Conservation (phyloP, 1,140 invertebrate genomes). For the Oreohelix idahoensis region DNA sequence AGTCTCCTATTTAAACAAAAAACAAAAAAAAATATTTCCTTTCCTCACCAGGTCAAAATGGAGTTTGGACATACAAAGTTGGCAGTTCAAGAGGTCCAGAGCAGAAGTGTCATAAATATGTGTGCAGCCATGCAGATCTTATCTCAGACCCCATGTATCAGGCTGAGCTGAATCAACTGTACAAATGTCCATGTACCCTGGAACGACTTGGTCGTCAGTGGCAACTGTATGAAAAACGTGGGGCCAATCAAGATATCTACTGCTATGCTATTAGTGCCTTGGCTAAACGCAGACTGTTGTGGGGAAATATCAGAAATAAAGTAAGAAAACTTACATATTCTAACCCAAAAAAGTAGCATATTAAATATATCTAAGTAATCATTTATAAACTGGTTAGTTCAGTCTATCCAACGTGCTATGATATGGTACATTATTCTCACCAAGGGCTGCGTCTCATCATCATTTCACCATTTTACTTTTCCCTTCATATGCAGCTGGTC, state of each 20-base stretch:
- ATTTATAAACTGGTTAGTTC: too few species aligned
- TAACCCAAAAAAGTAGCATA: too few species aligned
- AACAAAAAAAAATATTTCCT: too few species aligned
- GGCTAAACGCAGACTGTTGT: conserved; percentile 11
- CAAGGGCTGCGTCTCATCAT: too few species aligned
- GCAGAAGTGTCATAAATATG: conserved; percentile 15
- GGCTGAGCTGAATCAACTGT: background rate
- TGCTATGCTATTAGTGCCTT: conserved; percentile 17
- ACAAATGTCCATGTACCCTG: conserved; percentile 17
- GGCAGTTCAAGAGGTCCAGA: background rate
- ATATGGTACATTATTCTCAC: too few species aligned
- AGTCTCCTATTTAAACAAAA: too few species aligned
- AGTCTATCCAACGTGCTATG: too few species aligned
- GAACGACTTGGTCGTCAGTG: conserved; percentile 15
- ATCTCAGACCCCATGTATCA: background rate
- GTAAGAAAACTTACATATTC: background rate
- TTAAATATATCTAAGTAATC: too few species aligned
- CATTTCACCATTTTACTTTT: too few species aligned
- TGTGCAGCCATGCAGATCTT: conserved; percentile 1
- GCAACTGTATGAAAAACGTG: conserved; percentile 22
- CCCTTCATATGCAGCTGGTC: too few species aligned
- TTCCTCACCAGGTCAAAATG: conserved; percentile 3
- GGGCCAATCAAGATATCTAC: background rate
- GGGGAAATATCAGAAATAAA: background rate
- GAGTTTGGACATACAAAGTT: conserved; percentile 5